Base-by-base conservation (phyloP, 2,797 vertebrate species). In the Eurystomus glaucurus region DNA sequence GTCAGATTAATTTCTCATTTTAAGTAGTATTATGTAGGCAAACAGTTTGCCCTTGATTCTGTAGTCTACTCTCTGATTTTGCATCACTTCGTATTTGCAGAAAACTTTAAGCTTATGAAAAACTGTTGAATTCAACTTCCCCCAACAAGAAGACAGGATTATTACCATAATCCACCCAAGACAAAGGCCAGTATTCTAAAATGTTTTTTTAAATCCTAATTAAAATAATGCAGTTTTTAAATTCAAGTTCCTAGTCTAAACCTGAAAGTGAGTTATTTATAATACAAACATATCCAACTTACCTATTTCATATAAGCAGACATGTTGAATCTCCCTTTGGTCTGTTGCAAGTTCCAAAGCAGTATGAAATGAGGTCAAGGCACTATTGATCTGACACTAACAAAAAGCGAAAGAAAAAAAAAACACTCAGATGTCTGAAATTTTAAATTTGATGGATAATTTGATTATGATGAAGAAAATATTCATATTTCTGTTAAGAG, bases 301-400 rank as follows among this genome's bases (percentile, higher is more conserved):
- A 99, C 99, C 99, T 92, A 99, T 99, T 98, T 99, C 99, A 97
- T 99, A 99, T 57, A 99, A 98, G 97, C 99, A 99, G 93, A 99
- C 99, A 3, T 99, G 99, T 14, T 99, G 99, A 95, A 99, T 99
- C 98, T 99, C 99, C 95, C 99, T 98, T 98, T 99, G 99, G 93
- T 99, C 99, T 26, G 99, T 98, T 29, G 99, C 99, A 88, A 99
- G 99, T 74, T 99, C 99, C 98, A 99, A 98, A 96, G 99, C 99
- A 29, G 99, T 98, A 35, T 98, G 98, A 98, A 99, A 99, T 70
- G 99, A 99, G 25, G 98, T 98, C 99, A 99, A 99, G 98, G 99
- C 99, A 98, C 99, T 99, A 94, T 99, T 99, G 98, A 99, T 99
- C 98, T 99, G 99, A 98, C 99, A 99, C 99, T 99, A 89, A 23